Conservation (phyloP, 2,113 vertebrate genomes). For the Rhizomys pruinosus region DNA sequence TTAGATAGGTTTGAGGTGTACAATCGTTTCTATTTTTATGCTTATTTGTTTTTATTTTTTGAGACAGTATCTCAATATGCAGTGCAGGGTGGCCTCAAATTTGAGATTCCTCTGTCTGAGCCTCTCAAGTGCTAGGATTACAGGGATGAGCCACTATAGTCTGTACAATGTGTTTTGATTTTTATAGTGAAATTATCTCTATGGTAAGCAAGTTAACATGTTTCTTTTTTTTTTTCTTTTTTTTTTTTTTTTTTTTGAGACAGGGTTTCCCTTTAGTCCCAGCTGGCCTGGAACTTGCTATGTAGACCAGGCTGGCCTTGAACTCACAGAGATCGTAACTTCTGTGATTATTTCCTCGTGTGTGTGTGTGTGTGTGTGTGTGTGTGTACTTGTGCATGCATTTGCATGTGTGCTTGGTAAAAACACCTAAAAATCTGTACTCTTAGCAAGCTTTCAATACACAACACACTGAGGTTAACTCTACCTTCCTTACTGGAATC, state of each 20-base stretch:
- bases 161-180: background rate
- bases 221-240: no score
- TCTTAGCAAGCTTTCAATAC: background rate
- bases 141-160: background rate
- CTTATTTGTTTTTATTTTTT: background rate
- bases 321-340: no score
- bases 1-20: background rate
- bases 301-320: no score
- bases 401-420: background rate
- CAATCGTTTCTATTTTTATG: background rate
- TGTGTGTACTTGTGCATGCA: no score
- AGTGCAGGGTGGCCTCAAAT: background rate
- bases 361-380: background rate
- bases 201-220: background rate
- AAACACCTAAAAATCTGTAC: background rate
- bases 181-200: background rate
- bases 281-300: no score
- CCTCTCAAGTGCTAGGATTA: background rate
- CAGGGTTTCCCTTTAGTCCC: no score
- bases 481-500: background rate
- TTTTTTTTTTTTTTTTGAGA: no score
- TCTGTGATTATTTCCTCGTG: background rate
- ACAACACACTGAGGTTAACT: background rate
- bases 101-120: background rate
- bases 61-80: background rate